A percentile compares a stretch with the other conserved stretches of the same genome.
phyloP scores from a whole-genome alignment of 2,888 invertebrate genomes.

The Melanargia galathea region DNA sequence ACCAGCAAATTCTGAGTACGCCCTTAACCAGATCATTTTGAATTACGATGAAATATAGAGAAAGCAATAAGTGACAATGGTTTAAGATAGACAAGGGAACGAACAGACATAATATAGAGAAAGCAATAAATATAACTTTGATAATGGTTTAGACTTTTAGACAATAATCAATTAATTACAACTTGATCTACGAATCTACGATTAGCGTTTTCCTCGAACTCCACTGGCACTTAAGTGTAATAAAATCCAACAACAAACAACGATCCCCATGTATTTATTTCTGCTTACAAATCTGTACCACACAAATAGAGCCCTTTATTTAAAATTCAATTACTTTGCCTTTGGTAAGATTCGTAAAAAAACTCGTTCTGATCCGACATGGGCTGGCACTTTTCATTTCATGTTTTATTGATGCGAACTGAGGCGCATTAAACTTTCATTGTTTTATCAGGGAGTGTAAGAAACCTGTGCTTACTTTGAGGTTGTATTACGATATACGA shows the following conservation, averaged over 20 bases:
- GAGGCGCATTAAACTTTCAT: constrained; percentile 68
- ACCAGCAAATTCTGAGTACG: too few species aligned
- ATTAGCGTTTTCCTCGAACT: neutral
- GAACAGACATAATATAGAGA: too few species aligned
- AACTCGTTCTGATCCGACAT: constrained; percentile 55
- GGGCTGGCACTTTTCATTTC: constrained; percentile 64
- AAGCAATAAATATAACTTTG: too few species aligned
- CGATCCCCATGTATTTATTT: neutral
- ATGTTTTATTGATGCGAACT: constrained; percentile 72
- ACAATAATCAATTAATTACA: too few species aligned
- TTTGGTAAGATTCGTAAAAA: constrained; percentile 45
- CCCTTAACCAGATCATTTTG: too few species aligned
- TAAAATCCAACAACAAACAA: neutral
- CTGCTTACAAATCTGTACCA: constrained; percentile 6
- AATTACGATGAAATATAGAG: too few species aligned
- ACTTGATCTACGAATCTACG: neutral
- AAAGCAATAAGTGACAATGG: too few species aligned
- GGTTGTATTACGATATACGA: constrained; percentile 14
- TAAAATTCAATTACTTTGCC: constrained; percentile 36
- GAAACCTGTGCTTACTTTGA: constrained; percentile 19
- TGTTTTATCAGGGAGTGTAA: constrained; percentile 48
- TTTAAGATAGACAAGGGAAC: too few species aligned
- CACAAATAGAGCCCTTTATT: constrained; percentile 26
- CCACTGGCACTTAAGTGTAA: neutral
- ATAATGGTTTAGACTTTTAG: too few species aligned